Conservation (phyloP, 2,113 vertebrate genomes). For the Alaudala cheleensis region DNA sequence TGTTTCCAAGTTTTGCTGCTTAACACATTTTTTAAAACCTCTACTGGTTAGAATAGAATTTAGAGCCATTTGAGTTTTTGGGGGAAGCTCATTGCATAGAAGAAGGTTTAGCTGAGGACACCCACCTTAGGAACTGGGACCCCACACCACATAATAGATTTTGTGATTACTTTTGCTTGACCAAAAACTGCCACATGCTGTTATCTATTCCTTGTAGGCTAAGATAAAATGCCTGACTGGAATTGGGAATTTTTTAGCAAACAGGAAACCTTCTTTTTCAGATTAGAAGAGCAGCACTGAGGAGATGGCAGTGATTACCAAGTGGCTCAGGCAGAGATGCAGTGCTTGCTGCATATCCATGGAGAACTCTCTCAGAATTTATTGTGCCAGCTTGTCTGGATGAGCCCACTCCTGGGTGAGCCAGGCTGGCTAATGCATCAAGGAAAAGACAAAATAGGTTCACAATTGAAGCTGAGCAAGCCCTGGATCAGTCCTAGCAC, state of each 20-base stretch:
- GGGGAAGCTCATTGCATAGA: background rate
- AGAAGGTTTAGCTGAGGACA: background rate
- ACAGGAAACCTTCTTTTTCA: background rate
- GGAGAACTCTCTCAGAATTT: background rate
- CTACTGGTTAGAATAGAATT: background rate
- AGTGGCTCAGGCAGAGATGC: background rate
- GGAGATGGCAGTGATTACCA: background rate
- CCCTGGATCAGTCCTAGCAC: background rate
- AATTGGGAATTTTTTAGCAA: background rate
- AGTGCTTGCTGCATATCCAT: background rate
- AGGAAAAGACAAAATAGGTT: background rate
- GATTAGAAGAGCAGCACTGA: background rate
- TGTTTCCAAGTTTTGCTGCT: background rate
- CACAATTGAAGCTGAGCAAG: background rate
- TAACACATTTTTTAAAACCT: background rate
- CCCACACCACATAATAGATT: background rate
- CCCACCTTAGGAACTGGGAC: background rate
- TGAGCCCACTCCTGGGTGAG: background rate
- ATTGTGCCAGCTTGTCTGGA: background rate
- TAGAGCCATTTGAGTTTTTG: background rate
- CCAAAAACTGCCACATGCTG: background rate
- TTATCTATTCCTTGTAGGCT: background rate
- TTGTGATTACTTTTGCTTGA: background rate
- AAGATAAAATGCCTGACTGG: background rate
- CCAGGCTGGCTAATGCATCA: background rate